Evolutionary conservation across 37 sponge, comb jelly and placozoan genomes (phyloP).

Genomic region (Hexactinellida sp.): DNA sequence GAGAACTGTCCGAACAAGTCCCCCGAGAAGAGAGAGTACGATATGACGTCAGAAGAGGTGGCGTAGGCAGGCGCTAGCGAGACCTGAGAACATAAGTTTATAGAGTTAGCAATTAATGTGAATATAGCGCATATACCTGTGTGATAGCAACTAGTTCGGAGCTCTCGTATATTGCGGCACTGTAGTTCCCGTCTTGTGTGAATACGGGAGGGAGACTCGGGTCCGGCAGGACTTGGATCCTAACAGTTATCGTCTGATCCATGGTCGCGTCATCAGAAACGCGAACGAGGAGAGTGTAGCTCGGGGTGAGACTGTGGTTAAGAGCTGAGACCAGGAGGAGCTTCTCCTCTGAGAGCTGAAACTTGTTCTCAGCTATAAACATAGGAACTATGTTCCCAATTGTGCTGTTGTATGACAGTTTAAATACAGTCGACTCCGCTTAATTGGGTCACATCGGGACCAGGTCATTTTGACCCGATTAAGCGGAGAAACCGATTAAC

Average conservation of each 20-base stretch:
- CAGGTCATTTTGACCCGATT: too few species aligned
- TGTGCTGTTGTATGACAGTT: not conserved
- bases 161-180: not conserved
- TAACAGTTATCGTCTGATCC: not conserved
- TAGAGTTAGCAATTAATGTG: not conserved
- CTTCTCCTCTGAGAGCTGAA: not conserved
- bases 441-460: too few species aligned
- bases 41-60: not conserved
- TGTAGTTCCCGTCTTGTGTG: not conserved
- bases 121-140: not conserved
- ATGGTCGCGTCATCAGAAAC: not conserved
- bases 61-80: not conserved
- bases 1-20: not conserved
- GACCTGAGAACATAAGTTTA: not conserved
- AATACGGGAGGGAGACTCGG: not conserved
- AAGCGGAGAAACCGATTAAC: too few species aligned
- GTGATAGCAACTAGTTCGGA: not conserved
- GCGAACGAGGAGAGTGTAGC: not conserved
- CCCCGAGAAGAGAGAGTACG: not conserved
- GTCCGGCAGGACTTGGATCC: not conserved
- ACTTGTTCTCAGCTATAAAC: not conserved
- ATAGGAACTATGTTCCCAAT: not conserved
- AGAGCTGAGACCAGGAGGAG: not conserved
- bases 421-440: too few species aligned
- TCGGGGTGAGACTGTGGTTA: not conserved